Conservation (phyloP, 2,888 invertebrate species). For the Yponomeuta evonymella region DNA sequence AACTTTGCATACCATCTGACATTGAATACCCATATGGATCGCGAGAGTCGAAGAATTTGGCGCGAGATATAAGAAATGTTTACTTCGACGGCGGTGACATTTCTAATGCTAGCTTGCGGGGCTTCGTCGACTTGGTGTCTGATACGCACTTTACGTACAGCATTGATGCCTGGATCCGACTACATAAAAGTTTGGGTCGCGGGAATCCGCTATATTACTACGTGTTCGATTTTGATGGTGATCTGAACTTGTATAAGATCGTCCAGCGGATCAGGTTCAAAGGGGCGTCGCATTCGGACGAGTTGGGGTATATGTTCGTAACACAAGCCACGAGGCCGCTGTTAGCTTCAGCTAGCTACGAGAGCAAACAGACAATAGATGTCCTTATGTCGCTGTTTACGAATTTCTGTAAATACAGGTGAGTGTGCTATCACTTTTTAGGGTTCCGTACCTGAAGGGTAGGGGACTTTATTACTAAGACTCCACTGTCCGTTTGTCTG, state of each 20-base stretch:
- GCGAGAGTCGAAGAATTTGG: constrained; percentile 25
- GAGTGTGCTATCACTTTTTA: not conserved
- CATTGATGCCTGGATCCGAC: constrained; percentile 24
- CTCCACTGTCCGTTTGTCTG: no score
- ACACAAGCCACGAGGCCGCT: constrained; percentile 22
- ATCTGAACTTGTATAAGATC: constrained; percentile 24
- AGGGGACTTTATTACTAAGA: no score
- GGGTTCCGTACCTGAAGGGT: no score
- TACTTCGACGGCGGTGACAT: constrained; percentile 30
- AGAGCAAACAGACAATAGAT: constrained; percentile 23
- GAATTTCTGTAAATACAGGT: constrained; percentile 26
- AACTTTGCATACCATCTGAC: constrained; percentile 33
- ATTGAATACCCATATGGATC: constrained; percentile 32
- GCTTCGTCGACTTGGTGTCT: constrained; percentile 25
- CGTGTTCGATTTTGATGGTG: constrained; percentile 26
- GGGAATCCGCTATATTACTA: constrained; percentile 26
- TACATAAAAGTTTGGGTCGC: constrained; percentile 18
- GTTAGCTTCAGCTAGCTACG: constrained; percentile 22
- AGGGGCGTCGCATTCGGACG: constrained; percentile 26
- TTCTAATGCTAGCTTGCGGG: constrained; percentile 18
- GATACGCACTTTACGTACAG: constrained; percentile 27
- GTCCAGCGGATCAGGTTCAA: constrained; percentile 18
- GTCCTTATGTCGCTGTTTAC: constrained; percentile 24
- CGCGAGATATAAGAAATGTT: constrained; percentile 28
- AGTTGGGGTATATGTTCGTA: constrained; percentile 29